These are phyloP conservation scores for Marasmarcha lunaedactyla DNA, from an alignment of 2,888 invertebrate species.

Conservation along the genomic window DNA sequence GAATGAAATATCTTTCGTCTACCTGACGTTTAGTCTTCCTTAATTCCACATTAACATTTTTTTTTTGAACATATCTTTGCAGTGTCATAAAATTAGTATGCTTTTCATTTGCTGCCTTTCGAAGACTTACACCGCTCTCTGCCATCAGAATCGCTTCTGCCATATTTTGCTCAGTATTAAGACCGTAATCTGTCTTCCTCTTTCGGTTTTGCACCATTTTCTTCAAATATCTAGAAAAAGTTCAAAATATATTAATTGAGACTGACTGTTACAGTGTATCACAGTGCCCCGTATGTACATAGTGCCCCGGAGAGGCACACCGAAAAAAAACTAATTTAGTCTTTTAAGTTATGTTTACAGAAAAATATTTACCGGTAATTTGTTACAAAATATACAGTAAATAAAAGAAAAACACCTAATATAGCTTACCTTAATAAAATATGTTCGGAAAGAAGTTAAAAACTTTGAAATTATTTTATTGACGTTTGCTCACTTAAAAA, in stretches of 20 bases:
- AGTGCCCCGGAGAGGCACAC: conserved; percentile 5
- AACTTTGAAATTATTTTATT: conserved; percentile 3
- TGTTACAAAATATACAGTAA: conserved; percentile 5
- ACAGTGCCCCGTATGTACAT: conserved; percentile 2
- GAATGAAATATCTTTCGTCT: too few species aligned
- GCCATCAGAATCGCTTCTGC: conserved; percentile 10
- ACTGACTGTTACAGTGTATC: conserved; percentile 6
- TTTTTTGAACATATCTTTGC: conserved; percentile 4
- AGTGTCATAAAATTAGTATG: conserved; percentile 9
- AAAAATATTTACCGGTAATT: conserved; percentile 5
- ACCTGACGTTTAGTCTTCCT: conserved; percentile 6
- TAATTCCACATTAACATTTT: conserved; percentile 4
- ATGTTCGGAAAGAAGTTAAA: conserved; percentile 5
- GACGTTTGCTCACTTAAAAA: conserved; percentile 2
- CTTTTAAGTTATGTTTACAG: conserved; percentile 2
- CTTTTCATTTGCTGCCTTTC: conserved; percentile 8
- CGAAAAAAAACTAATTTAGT: conserved; percentile 3
- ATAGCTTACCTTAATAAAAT: conserved; percentile 6
- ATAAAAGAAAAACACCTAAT: conserved; percentile 8
- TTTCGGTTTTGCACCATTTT: conserved; percentile 11
- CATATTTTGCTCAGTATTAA: conserved; percentile 12
- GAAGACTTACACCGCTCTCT: conserved; percentile 9
- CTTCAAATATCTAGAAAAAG: too few species aligned
- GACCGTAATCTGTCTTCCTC: conserved; percentile 12
- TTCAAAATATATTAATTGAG: conserved; percentile 4